A percentile compares a stretch with the other conserved stretches of the same genome.
Evolutionary conservation across 1,140 invertebrate species (phyloP).

Genomic region (Antheraea mylitta): DNA sequence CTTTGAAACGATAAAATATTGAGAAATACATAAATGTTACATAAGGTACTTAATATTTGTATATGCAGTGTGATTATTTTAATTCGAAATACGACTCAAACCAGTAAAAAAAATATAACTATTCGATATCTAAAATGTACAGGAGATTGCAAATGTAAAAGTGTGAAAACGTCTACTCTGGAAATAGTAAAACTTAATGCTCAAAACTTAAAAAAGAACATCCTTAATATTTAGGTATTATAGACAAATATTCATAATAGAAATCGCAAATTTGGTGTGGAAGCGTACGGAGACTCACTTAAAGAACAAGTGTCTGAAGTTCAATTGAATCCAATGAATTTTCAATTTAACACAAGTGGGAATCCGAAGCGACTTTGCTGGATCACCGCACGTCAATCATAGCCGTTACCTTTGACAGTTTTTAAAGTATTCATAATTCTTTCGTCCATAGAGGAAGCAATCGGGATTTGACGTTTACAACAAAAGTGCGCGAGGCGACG

Average conservation of each 20-base stretch:
- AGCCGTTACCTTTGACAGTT: constrained; percentile 53
- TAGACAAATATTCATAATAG: too few species aligned
- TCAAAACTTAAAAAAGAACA: too few species aligned
- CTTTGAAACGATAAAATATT: neutral
- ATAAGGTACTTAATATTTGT: too few species aligned
- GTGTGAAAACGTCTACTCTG: too few species aligned
- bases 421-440: constrained; percentile 50
- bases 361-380: constrained; percentile 32
- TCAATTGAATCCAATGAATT: constrained; percentile 30
- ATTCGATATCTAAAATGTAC: too few species aligned
- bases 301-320: constrained; percentile 37
- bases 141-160: too few species aligned
- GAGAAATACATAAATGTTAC: neutral
- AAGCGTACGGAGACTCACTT: neutral
- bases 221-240: too few species aligned
- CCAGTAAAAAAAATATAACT: too few species aligned
- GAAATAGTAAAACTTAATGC: too few species aligned
- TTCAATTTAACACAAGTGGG: constrained; percentile 1
- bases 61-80: too few species aligned
- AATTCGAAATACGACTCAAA: too few species aligned
- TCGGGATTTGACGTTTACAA: constrained; percentile 60
- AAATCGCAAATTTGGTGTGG: too few species aligned
- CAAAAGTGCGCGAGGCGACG: constrained; percentile 58
- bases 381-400: constrained; percentile 55
- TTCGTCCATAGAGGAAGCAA: constrained; percentile 51